Evolutionary conservation across 2,888 invertebrate genomes (phyloP).

Genomic region (Acleris emargana): DNA sequence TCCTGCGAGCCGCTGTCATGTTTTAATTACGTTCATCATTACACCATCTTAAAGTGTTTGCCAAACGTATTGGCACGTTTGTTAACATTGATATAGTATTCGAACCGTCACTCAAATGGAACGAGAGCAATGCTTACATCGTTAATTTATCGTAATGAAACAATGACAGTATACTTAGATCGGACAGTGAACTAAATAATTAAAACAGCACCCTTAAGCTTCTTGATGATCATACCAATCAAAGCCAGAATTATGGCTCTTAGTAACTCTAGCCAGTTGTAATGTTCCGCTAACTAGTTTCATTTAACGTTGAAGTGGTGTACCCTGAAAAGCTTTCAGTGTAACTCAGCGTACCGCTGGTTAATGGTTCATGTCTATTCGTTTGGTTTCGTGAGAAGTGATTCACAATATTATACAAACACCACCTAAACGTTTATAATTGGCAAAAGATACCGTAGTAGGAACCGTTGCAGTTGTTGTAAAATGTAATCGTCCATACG

Average conservation of each 20-base stretch:
- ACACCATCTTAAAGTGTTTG: slow-evolving; percentile 33
- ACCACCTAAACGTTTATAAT: slow-evolving; percentile 15
- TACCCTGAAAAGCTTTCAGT: slow-evolving; percentile 31
- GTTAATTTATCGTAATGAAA: slow-evolving; percentile 26
- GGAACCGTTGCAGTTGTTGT: background rate
- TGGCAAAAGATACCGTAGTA: slow-evolving; percentile 17
- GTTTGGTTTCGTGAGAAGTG: slow-evolving; percentile 4
- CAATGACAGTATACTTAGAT: slow-evolving; percentile 14
- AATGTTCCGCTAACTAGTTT: too few relatives aligned
- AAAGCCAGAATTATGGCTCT: too few relatives aligned
- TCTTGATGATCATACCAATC: too few relatives aligned
- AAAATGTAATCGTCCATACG: slow-evolving; percentile 4
- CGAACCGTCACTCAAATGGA: slow-evolving; percentile 35
- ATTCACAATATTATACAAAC: slow-evolving; percentile 10
- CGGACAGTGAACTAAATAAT: background rate
- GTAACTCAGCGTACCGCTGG: slow-evolving; percentile 25
- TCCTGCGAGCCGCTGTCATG: slow-evolving; percentile 17
- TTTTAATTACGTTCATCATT: slow-evolving; percentile 32
- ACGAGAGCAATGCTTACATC: slow-evolving; percentile 19
- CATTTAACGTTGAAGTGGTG: too few relatives aligned
- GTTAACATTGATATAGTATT: slow-evolving; percentile 42
- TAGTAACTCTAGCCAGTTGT: too few relatives aligned
- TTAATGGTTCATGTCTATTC: slow-evolving; percentile 9
- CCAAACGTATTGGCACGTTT: slow-evolving; percentile 42
- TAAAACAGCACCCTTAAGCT: background rate